Evolutionary conservation across 64 coral and sea anemone species (phyloP), one percentile per base, ranked within the genome.

Genomic region (Orbicella faveolata): DNA sequence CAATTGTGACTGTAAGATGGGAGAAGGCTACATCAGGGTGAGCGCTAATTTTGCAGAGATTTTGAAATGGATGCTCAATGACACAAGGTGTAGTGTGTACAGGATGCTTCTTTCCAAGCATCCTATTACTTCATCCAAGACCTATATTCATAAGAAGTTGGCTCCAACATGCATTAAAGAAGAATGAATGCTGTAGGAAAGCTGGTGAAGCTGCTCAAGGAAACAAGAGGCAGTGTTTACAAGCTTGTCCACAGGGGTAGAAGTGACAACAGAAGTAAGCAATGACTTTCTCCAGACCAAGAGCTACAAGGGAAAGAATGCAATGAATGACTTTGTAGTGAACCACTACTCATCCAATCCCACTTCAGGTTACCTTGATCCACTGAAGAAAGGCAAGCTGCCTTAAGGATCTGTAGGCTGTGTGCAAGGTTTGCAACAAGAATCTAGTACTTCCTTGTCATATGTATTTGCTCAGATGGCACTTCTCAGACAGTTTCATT

Each of bases 331-430:
- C 2, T 92, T 89, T 83, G 61, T 89, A n/a, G 52, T 10, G 73
- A 69, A 61, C 2, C 33, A 74, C 34, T 92, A 82, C 52, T 92
- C 70, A 66, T 77, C 90, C 11, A 67, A 76, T 86, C 57, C 90
- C 14, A 69, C 81, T 79, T 23, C n/a, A 57, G 79, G 79, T 68
- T 94, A 70, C 81, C 80, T 86, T 52, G 93, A 94, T 44, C 73
- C 93, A 39, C 41, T 95, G 16, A 95, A 84, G 79, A 92, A 92
- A 79, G 33, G 77, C 3, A 92, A 89, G 62, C 70, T 92, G 51
- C 6, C 89, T 92, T 44, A 95, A 92, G 51, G 53, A 91, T 89
- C 72, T 95, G 26, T 85, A 89, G 85, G 61, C 19, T 61, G 55
- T 84, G 21, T 10, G 30, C 11, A 89, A 95, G 18, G 79, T 95